These are phyloP conservation scores for Philhelius pedissequus DNA, from an alignment of 2,888 invertebrate genomes.

Conservation along the genomic window DNA sequence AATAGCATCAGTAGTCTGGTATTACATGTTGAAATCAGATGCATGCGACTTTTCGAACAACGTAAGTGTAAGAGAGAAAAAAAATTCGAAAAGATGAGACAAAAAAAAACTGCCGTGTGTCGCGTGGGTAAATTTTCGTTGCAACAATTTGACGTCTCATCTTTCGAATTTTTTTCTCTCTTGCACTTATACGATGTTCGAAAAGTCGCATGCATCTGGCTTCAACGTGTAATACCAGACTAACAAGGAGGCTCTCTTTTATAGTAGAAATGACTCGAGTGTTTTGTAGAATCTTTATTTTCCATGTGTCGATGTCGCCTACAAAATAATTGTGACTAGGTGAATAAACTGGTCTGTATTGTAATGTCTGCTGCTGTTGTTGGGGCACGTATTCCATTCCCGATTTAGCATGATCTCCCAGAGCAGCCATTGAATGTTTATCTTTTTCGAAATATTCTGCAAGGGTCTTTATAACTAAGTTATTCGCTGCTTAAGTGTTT, in stretches of 20 bases:
- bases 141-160: no score
- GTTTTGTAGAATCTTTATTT: slow-evolving; percentile 88
- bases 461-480: slow-evolving; percentile 91
- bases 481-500: slow-evolving; percentile 93
- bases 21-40: no score
- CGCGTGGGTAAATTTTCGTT: no score
- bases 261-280: slow-evolving; percentile 89
- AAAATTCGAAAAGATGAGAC: no score
- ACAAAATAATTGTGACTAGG: slow-evolving; percentile 79
- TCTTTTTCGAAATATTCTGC: slow-evolving; percentile 88
- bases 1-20: no score
- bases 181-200: no score
- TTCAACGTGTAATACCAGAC: no score
- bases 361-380: slow-evolving; percentile 70
- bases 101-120: no score
- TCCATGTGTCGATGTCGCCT: slow-evolving; percentile 90
- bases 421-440: slow-evolving; percentile 75
- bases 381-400: slow-evolving; percentile 70
- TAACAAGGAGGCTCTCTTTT: slow-evolving; percentile 88
- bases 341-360: slow-evolving; percentile 75
- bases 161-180: no score
- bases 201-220: no score
- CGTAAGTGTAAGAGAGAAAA: no score
- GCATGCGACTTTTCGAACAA: no score
- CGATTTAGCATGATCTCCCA: slow-evolving; percentile 60